Evolutionary conservation across 2,888 invertebrate genomes (phyloP), one percentile per base, ranked within the genome.

Genomic region (Loripinus fragilis): DNA sequence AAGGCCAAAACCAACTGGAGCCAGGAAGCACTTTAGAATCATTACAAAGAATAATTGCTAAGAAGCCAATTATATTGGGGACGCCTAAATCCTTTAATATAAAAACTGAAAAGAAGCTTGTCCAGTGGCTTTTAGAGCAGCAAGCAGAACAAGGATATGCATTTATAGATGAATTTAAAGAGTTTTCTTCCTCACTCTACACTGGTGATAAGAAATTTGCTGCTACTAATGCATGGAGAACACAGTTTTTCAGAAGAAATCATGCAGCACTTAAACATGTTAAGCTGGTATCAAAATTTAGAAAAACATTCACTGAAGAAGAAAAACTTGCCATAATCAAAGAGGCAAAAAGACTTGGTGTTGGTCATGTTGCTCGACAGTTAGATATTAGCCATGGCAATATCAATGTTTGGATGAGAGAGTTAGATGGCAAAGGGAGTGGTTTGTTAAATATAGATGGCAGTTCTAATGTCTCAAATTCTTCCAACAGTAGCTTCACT

Each of bases 211-310:
- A 83, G 55, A 75, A 80, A 42, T 83, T 83, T 78, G 78, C 78
- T 65, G 83, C 83, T 23, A 83, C 83, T 20, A 79, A 83, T 64
- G 83, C 83, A 5, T 83, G 83, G 83, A 78, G 80, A 80, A 74
- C 78, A 25, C 70, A 74, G 45, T 83, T 83, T 42, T 78, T 80
- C 41, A 80, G 80, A 23, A 52, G 83, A 28, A 83, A 83, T 55
- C 83, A 83, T 72, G 64, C 68, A 30, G 80, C 83, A 12, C 55
- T 83, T 35, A 83, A 80, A 65, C 68, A 80, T 72, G 74, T 83
- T 0, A 78, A 76, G 48, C 71, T 83, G 25, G 78, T 78, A 35
- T 83, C 83, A 15, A 80, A 78, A 48, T 83, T 83, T n/a, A 76
- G 83, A 64, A 83, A 78, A 60, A 78, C 80, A 69, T 83, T 80